A percentile compares a stretch with the other conserved stretches of the same genome.
phyloP scores from a whole-genome alignment of 2,888 invertebrate genomes.

The Cancer borealis region DNA sequence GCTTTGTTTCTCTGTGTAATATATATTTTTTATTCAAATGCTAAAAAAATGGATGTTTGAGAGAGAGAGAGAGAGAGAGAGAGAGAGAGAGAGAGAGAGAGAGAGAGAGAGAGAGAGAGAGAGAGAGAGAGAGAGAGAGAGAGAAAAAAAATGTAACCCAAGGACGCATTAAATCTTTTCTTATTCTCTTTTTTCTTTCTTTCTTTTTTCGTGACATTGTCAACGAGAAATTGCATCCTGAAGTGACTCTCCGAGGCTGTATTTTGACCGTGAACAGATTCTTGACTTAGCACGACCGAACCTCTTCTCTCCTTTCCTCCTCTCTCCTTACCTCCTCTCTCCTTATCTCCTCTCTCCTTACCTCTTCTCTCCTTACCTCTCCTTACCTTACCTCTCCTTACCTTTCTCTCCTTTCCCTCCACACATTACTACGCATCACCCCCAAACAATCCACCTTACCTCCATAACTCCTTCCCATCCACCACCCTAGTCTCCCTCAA shows the following conservation, averaged over 20 bases:
- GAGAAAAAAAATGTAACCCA: neutral
- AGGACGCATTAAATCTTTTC: neutral
- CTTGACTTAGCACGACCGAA: neutral
- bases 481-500: too few species aligned
- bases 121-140: neutral
- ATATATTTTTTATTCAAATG: neutral
- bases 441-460: neutral
- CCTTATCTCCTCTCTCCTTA: neutral
- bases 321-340: neutral
- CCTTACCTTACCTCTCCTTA: neutral
- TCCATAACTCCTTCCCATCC: neutral
- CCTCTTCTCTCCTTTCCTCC: neutral
- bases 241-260: neutral
- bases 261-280: neutral
- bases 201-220: neutral
- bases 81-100: constrained; percentile 20
- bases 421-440: neutral
- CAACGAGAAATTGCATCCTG: neutral
- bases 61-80: constrained; percentile 20
- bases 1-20: neutral
- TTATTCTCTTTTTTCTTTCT: neutral
- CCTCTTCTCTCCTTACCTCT: neutral
- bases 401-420: neutral
- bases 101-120: neutral
- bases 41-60: neutral